Conservation (phyloP, 2,113 vertebrate genomes). For the Rhinoptilus africanus region DNA sequence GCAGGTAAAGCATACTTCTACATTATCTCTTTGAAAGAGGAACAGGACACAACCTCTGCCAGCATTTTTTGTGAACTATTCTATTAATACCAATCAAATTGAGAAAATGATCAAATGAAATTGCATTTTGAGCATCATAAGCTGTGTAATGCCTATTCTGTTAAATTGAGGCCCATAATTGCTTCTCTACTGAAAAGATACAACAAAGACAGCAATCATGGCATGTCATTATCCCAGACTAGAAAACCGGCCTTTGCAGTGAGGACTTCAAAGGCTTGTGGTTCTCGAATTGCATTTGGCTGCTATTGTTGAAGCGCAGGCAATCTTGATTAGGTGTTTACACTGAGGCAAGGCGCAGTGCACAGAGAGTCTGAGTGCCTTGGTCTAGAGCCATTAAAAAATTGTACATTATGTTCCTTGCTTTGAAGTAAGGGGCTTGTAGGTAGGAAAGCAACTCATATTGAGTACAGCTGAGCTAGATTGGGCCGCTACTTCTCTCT, state of each 20-base stretch:
- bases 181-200: slow-evolving; percentile 92
- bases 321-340: slow-evolving; percentile 99
- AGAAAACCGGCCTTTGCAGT: slow-evolving; percentile 93
- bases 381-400: slow-evolving; percentile 99
- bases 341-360: slow-evolving; percentile 93
- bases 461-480: slow-evolving; percentile 91
- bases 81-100: slow-evolving; percentile 98
- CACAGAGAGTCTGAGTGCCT: slow-evolving; percentile 91
- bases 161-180: slow-evolving; percentile 98
- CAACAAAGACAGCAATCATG: slow-evolving; percentile 99
- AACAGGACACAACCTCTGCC: slow-evolving; percentile 87
- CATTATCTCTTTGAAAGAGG: slow-evolving; percentile 85
- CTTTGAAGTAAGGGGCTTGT: slow-evolving; percentile 98
- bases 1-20: slow-evolving; percentile 79
- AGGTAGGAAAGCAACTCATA: slow-evolving; percentile 87
- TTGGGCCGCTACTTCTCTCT: slow-evolving; percentile 83
- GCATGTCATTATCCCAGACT: slow-evolving; percentile 93
- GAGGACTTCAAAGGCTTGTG: slow-evolving; percentile 96
- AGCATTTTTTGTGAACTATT: slow-evolving; percentile 86
- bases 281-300: slow-evolving; percentile 99
- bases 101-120: slow-evolving; percentile 97
- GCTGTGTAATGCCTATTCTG: slow-evolving; percentile 98
- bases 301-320: slow-evolving; percentile 95
- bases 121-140: slow-evolving; percentile 98
- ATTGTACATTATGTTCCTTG: slow-evolving; percentile 99